Evolutionary conservation across 2,797 vertebrate species (phyloP).

Genomic region (Alfaro cultratus): DNA sequence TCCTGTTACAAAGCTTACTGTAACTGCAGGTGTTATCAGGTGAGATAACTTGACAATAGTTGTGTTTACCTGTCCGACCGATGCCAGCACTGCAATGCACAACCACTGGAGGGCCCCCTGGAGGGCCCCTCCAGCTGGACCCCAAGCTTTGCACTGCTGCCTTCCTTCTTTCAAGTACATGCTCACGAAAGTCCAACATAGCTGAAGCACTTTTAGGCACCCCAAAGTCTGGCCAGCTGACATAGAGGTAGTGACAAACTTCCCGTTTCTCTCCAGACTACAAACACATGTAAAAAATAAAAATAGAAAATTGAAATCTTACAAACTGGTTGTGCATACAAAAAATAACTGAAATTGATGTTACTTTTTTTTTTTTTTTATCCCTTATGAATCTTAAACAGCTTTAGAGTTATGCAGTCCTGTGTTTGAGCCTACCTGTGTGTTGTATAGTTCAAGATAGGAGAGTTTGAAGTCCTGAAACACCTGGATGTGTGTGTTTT

Average conservation of each 20-base stretch:
- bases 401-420: neutral
- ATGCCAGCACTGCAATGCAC: conserved; percentile 90
- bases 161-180: conserved; percentile 83
- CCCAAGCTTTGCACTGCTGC: conserved; percentile 77
- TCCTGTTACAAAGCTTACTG: neutral
- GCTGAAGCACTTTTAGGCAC: conserved; percentile 88
- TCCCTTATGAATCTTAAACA: neutral
- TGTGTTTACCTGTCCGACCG: conserved; percentile 83
- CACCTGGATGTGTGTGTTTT: conserved; percentile 81
- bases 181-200: conserved; percentile 87
- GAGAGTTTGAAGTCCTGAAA: conserved; percentile 88
- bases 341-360: neutral
- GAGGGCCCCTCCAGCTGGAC: conserved; percentile 81
- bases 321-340: neutral
- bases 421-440: conserved; percentile 71
- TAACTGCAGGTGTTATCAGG: neutral
- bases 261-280: conserved; percentile 85
- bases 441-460: conserved; percentile 85
- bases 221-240: conserved; percentile 91
- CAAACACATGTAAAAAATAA: neutral
- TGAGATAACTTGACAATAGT: neutral
- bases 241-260: conserved; percentile 86
- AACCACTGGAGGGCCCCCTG: conserved; percentile 85
- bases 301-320: neutral
- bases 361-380: neutral